Evolutionary conservation across 2,888 invertebrate species (phyloP), one percentile per base, ranked within the genome.

Genomic region (Dione vanillae): DNA sequence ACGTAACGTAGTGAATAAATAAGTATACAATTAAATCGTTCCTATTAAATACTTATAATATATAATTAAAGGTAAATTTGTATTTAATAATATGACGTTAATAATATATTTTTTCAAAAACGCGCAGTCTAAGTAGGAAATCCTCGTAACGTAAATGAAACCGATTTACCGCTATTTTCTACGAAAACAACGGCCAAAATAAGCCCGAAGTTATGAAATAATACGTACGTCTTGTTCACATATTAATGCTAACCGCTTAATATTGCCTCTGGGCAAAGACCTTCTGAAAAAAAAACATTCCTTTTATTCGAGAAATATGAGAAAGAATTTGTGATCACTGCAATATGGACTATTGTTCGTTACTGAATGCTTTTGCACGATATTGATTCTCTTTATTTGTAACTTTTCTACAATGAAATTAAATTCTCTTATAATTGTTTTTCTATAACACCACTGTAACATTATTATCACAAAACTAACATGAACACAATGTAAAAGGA

Each of bases 171-270:
- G 87, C 87, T 87, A 83, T 80, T 82, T 78, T 75, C 76, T 69
- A 74, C 78, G 78, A 81, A 84, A 85, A 90, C 90, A 90, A 89
- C 83, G 79, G 82, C 81, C 81, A 82, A 82, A 85, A 85, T 85
- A 83, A 83, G 83, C 79, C 80, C 78, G 78, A 78, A 78, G 77
- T 78, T 82, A 83, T 83, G 77, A 78, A 72, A 76, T 76, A 74
- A 77, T 75, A 73, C 61, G 45, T 74, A 66, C n/a, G 71, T 64
- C 67, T 72, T 74, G 72, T 76, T 76, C 75, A 74, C 72, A 77
- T 71, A 77, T 74, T 67, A 73, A 74, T 73, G 61, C 58, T 37
- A 67, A 51, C 69, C 69, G 66, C 69, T 62, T 69, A 41, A 61
- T 72, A 72, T 69, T 72, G 72, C 66, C 59, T 72, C 43, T 54